Conservation (phyloP, 2,797 vertebrate genomes). For the Bradypus variegatus region DNA sequence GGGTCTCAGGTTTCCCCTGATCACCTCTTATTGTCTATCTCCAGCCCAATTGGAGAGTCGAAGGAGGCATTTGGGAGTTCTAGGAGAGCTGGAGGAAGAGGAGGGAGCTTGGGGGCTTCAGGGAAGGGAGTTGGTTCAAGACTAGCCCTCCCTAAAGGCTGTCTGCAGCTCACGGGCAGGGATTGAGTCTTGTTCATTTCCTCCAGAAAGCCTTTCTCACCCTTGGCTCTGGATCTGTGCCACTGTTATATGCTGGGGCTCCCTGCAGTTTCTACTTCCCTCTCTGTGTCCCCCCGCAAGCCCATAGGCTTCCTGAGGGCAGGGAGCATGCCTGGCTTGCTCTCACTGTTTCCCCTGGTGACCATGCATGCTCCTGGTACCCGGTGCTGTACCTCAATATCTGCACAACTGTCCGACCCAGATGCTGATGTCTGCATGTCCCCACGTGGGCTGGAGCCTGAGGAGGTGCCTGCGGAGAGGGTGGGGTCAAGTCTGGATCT, state of each 20-base stretch:
- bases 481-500: not conserved
- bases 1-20: not conserved
- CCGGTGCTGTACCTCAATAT: rapidly evolving
- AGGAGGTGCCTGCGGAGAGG: not conserved
- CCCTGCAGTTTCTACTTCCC: not conserved
- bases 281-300: not conserved
- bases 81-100: not conserved
- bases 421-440: rapidly evolving
- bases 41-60: not conserved
- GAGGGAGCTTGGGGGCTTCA: not conserved
- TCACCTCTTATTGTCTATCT: not conserved
- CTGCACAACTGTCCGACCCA: not conserved
- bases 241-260: rapidly evolving
- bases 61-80: not conserved
- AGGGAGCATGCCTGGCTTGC: rapidly evolving
- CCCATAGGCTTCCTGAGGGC: not conserved
- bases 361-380: rapidly evolving
- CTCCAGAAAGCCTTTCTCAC: not conserved
- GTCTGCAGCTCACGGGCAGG: not conserved
- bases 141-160: not conserved
- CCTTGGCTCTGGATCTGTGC: not conserved
- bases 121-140: not conserved
- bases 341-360: not conserved
- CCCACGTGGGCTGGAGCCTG: rapidly evolving
- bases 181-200: not conserved